Conservation (phyloP, 1,140 invertebrate species). For the Aphis craccivora region DNA sequence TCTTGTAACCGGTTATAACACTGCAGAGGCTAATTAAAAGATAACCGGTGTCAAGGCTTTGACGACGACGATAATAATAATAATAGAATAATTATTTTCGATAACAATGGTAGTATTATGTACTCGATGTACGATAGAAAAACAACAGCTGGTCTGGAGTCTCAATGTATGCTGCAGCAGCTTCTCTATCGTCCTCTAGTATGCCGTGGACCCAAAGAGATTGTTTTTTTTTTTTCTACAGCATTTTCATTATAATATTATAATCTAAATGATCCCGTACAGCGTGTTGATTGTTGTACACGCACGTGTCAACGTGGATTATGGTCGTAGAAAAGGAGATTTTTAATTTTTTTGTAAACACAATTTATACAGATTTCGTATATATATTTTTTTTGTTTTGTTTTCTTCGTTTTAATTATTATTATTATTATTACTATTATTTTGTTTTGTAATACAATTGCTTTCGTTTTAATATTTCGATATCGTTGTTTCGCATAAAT, state of each 20-base stretch:
- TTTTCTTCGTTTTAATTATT: background rate
- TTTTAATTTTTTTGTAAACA: background rate
- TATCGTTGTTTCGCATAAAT: background rate
- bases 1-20: constrained; percentile 26
- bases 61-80: background rate
- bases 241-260: background rate
- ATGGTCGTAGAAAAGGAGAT: background rate
- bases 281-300: background rate
- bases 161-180: background rate
- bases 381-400: background rate
- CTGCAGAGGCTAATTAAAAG: constrained; percentile 28
- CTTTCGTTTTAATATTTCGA: background rate
- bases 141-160: constrained; percentile 28
- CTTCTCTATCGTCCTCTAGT: background rate
- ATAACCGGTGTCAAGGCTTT: constrained; percentile 42
- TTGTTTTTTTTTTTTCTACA: background rate
- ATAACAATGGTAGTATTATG: constrained; percentile 35
- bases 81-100: constrained; percentile 26
- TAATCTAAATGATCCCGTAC: background rate
- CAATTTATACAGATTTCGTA: no score
- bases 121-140: background rate
- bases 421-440: background rate
- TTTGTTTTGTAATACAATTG: background rate
- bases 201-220: background rate
- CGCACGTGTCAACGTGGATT: background rate